Conservation (phyloP, 2,888 invertebrate genomes). For the Apomyelois bistriatella region DNA sequence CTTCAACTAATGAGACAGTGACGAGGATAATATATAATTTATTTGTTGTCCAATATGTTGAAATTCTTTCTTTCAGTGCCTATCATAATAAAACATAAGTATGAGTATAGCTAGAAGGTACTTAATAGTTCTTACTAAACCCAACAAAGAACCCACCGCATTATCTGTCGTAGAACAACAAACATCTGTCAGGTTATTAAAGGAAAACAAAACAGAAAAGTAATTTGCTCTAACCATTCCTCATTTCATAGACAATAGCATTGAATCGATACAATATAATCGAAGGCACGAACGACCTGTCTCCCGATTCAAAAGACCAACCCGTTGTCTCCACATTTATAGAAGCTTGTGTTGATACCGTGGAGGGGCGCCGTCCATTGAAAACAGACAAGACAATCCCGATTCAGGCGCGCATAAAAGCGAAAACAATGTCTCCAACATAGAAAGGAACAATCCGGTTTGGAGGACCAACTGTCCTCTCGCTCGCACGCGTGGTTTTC, state of each 20-base stretch:
- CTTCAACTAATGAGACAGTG: no score
- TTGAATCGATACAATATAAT: constrained; percentile 79
- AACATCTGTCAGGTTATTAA: constrained; percentile 34
- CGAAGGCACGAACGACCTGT: constrained; percentile 74
- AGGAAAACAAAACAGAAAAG: constrained; percentile 62
- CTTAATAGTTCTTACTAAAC: not conserved
- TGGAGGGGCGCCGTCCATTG: constrained; percentile 77
- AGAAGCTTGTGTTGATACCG: constrained; percentile 75
- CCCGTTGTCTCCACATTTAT: constrained; percentile 78
- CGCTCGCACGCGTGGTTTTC: constrained; percentile 39
- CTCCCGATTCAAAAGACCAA: constrained; percentile 79
- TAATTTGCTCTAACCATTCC: constrained; percentile 77
- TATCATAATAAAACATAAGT: no score
- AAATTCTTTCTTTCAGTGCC: no score
- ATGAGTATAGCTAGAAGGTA: no score
- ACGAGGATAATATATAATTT: no score
- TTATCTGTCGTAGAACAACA: constrained; percentile 5
- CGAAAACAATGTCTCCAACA: constrained; percentile 80
- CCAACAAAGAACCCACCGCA: not conserved
- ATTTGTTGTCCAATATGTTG: no score
- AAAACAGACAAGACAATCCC: constrained; percentile 78
- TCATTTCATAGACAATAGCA: constrained; percentile 68
- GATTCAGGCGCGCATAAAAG: constrained; percentile 77
- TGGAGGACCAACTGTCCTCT: constrained; percentile 69
- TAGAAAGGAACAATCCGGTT: constrained; percentile 79